phyloP scores from a whole-genome alignment of 2,113 vertebrate genomes.

The Ciconia maguari region DNA sequence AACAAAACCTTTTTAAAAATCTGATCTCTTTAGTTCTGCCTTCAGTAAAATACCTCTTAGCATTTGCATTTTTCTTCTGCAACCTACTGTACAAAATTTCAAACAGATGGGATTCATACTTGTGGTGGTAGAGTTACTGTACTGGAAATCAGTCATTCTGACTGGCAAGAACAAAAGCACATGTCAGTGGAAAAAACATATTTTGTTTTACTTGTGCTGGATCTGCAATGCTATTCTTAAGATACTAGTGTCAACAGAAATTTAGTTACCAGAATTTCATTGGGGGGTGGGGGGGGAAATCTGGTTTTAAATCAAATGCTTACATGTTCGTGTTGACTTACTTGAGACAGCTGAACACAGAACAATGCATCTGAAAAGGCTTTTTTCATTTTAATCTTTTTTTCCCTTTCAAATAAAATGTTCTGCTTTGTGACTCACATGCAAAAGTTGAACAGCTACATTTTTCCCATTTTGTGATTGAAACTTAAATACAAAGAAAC shows the following conservation, averaged over 20 bases:
- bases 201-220: background rate
- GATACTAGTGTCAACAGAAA: background rate
- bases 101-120: conserved; percentile 36
- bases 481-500: background rate
- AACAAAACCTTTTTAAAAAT: background rate
- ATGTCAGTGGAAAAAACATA: background rate
- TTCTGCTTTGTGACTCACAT: background rate
- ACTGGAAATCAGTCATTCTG: conserved; percentile 31
- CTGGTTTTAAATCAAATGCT: background rate
- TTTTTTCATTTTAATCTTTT: background rate
- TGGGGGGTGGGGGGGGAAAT: background rate
- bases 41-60: background rate
- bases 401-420: background rate
- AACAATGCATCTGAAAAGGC: background rate
- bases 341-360: background rate
- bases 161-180: conserved; percentile 21
- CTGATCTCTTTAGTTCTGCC: background rate
- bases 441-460: background rate
- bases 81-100: background rate
- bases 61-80: background rate
- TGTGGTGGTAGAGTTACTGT: conserved; percentile 1
- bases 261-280: background rate
- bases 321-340: background rate
- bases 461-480: background rate
- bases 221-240: background rate